These are phyloP conservation scores for Hydropotes inermis DNA, from an alignment of 2,113 vertebrate genomes.

Conservation along the genomic window DNA sequence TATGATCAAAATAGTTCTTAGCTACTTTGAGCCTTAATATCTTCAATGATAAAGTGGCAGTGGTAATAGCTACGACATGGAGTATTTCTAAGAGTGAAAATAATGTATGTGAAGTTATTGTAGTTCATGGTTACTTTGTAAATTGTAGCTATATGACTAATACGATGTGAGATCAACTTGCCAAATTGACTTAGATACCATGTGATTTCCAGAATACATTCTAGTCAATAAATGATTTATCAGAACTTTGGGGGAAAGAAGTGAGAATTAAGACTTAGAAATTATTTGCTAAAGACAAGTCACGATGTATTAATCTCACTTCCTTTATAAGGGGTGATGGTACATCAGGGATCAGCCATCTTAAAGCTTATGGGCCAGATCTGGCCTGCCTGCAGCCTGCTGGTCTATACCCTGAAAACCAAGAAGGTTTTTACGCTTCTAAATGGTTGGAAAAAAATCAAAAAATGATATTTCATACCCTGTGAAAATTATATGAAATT, in stretches of 20 bases:
- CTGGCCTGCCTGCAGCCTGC: background rate
- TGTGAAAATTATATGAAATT: background rate
- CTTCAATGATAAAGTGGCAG: background rate
- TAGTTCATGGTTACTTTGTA: background rate
- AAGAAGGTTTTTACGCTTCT: background rate
- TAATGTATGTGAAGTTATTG: background rate
- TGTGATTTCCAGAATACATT: background rate
- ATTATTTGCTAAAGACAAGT: background rate
- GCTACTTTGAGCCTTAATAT: background rate
- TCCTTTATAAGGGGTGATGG: background rate
- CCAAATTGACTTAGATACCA: background rate
- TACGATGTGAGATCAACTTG: background rate
- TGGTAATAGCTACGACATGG: background rate
- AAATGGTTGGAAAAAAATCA: background rate
- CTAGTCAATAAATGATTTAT: background rate
- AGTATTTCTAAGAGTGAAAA: background rate
- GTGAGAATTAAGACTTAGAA: background rate
- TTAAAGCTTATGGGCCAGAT: background rate
- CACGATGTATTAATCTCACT: background rate
- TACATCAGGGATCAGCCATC: background rate
- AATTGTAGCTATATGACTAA: background rate
- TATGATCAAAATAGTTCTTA: background rate
- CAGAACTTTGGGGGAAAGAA: background rate
- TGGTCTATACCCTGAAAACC: background rate
- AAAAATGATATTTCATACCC: background rate